These are phyloP conservation scores for Leptinotarsa defecta DNA, from an alignment of 1,140 invertebrate genomes.

Conservation along the genomic window DNA sequence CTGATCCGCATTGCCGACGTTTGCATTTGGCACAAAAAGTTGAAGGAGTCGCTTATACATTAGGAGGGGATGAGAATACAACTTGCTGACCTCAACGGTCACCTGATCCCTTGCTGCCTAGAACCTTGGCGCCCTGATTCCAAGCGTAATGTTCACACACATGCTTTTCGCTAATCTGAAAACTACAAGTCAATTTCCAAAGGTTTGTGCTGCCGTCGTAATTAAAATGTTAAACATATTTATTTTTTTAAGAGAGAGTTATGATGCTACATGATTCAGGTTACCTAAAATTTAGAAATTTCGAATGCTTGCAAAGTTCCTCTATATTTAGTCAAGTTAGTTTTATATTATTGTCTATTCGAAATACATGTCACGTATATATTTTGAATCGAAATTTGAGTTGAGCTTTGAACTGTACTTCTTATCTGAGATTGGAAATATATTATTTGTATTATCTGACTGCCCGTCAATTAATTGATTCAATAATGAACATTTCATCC, in stretches of 20 bases:
- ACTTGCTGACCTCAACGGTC: slow-evolving; percentile 62
- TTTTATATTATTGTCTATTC: background rate
- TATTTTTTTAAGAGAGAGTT: slow-evolving; percentile 20
- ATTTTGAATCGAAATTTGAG: background rate
- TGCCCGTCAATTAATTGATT: background rate
- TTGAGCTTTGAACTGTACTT: slow-evolving; percentile 3
- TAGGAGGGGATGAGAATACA: slow-evolving; percentile 76
- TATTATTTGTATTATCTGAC: background rate
- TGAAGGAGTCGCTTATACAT: slow-evolving; percentile 86
- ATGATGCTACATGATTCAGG: slow-evolving; percentile 12
- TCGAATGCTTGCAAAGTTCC: slow-evolving; percentile 23
- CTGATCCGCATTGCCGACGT: slow-evolving; percentile 80
- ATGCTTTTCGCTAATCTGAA: slow-evolving; percentile 33
- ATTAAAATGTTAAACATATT: slow-evolving; percentile 17
- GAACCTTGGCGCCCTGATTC: slow-evolving; percentile 51
- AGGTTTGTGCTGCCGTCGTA: slow-evolving; percentile 25
- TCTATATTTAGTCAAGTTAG: slow-evolving; percentile 19
- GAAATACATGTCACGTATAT: background rate
- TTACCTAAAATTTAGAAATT: slow-evolving; percentile 11
- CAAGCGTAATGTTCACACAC: slow-evolving; percentile 48
- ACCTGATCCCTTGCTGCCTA: slow-evolving; percentile 58
- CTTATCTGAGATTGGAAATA: background rate
- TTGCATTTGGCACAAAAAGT: slow-evolving; percentile 86
- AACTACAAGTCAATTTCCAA: slow-evolving; percentile 21
- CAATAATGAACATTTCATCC: background rate